These are phyloP conservation scores for Batillaria attramentaria DNA, from an alignment of 1,140 invertebrate genomes.

Conservation along the genomic window DNA sequence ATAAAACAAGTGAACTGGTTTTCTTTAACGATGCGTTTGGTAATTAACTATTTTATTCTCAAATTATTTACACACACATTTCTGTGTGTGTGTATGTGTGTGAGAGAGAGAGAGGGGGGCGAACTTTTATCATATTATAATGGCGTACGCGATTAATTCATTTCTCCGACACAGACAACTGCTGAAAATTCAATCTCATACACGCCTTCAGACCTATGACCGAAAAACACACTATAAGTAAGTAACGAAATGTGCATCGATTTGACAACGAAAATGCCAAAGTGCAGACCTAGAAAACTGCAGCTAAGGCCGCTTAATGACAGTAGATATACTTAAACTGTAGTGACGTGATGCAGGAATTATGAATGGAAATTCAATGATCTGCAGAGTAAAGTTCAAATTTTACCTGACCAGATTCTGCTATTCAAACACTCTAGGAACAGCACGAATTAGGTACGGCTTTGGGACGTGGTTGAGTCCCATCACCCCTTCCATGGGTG, in stretches of 20 bases:
- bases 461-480: background rate
- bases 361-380: background rate
- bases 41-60: background rate
- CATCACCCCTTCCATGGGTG: background rate
- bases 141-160: background rate
- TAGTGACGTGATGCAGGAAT: background rate
- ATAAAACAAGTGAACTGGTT: background rate
- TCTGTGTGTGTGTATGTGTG: background rate
- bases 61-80: background rate
- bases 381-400: background rate
- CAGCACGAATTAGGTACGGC: background rate
- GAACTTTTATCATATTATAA: background rate
- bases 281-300: background rate
- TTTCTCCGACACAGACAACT: background rate
- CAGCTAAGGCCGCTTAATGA: background rate
- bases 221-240: background rate
- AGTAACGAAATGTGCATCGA: background rate
- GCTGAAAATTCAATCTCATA: background rate
- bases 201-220: background rate
- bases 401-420: background rate
- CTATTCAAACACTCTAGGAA: background rate
- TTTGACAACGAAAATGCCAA: background rate
- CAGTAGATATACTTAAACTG: background rate
- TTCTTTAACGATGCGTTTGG: background rate
- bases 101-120: background rate